A percentile compares a stretch with the other conserved stretches of the same genome.
These are phyloP conservation scores for Etia nguti DNA, from an alignment of 2,113 vertebrate genomes.

Conservation along the genomic window DNA sequence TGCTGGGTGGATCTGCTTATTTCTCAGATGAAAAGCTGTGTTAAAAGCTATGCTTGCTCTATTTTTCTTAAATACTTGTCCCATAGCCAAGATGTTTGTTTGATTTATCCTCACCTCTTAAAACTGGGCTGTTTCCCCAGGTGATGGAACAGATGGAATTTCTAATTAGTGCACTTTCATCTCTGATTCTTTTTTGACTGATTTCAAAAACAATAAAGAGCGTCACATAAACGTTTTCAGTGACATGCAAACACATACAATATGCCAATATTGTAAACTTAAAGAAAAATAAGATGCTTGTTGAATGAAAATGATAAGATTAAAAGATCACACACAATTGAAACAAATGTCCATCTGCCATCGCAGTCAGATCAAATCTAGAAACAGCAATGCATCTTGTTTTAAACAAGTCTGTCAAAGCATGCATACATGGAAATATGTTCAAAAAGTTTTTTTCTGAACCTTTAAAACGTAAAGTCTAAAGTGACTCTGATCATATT, in stretches of 20 bases:
- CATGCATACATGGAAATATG: neutral
- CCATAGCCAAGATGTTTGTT: slow-evolving; percentile 5
- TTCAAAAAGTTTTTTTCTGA: neutral
- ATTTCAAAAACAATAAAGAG: neutral
- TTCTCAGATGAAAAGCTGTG: slow-evolving; percentile 6
- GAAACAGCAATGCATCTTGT: neutral
- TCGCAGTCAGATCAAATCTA: neutral
- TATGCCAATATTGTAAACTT: neutral
- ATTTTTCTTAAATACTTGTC: slow-evolving; percentile 22
- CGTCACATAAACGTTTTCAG: neutral
- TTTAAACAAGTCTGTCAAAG: neutral
- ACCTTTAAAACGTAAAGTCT: neutral
- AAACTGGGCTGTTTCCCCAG: slow-evolving; percentile 14
- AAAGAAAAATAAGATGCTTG: neutral
- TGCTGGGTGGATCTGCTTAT: neutral
- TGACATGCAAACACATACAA: neutral
- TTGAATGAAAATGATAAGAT: neutral
- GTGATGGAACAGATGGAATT: slow-evolving; percentile 56
- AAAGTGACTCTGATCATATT: neutral
- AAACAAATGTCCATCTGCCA: neutral
- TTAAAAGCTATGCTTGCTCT: slow-evolving; percentile 23
- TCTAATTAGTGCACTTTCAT: slow-evolving; percentile 41
- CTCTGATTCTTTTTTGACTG: neutral
- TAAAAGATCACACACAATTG: neutral
- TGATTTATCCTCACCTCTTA: slow-evolving; percentile 22